Evolutionary conservation across 2,888 invertebrate species (phyloP).

Genomic region (Phasia obesa): DNA sequence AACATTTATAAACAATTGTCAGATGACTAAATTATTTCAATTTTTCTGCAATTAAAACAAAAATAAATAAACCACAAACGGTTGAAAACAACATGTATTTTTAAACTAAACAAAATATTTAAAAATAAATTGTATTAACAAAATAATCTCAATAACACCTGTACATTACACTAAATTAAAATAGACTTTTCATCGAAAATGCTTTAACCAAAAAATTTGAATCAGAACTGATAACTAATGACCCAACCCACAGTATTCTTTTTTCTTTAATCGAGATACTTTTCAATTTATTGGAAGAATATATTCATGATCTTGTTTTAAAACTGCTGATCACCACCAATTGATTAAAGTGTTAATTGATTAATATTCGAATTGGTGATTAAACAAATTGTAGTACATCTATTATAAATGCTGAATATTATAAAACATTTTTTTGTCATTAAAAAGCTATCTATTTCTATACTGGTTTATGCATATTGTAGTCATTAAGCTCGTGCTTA

Average conservation of each 20-base stretch:
- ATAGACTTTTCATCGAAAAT: slow-evolving; percentile 33
- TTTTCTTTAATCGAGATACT: not conserved
- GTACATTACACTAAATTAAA: slow-evolving; percentile 38
- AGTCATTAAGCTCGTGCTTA: slow-evolving; percentile 37
- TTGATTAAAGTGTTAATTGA: slow-evolving; percentile 44
- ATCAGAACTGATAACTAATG: slow-evolving; percentile 26
- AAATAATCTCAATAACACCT: slow-evolving; percentile 60
- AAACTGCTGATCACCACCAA: slow-evolving; percentile 26
- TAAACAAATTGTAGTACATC: slow-evolving; percentile 12
- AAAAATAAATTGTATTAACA: not conserved
- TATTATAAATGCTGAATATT: not conserved
- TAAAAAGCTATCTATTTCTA: not conserved
- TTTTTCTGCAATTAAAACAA: not conserved
- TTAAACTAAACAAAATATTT: slow-evolving; percentile 11
- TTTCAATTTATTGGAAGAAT: not conserved
- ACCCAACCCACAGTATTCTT: slow-evolving; percentile 15
- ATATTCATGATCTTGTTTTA: slow-evolving; percentile 39
- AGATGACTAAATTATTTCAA: not conserved
- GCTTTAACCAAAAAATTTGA: not conserved
- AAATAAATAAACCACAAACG: not conserved
- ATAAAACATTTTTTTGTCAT: slow-evolving; percentile 27
- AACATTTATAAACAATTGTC: not conserved
- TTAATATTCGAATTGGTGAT: slow-evolving; percentile 15
- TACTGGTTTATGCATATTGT: not conserved
- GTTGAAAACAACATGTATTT: not conserved